These are phyloP conservation scores for Norana najaformis DNA, from an alignment of 2,888 invertebrate species.

Conservation along the genomic window DNA sequence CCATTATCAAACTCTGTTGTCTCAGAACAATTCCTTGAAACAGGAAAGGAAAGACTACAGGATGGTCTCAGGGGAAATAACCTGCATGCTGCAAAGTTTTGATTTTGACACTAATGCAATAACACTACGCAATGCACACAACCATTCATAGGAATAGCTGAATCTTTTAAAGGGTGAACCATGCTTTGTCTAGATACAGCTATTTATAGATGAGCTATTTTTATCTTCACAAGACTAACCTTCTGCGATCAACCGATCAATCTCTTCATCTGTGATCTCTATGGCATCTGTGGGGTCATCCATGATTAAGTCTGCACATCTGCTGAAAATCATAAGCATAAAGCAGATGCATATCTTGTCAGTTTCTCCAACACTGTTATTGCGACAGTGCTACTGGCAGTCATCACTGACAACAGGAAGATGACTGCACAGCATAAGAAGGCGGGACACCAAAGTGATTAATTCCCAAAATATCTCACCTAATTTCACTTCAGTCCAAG, in stretches of 20 bases:
- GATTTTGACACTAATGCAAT: background rate
- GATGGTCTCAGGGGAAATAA: background rate
- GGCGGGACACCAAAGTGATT: background rate
- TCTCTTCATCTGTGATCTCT: slow-evolving; percentile 18
- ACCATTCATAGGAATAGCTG: background rate
- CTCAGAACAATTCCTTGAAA: background rate
- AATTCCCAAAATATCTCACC: background rate
- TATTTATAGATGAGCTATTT: background rate
- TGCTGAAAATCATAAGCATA: background rate
- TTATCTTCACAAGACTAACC: background rate
- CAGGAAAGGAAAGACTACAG: background rate
- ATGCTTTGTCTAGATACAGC: background rate
- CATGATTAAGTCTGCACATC: background rate
- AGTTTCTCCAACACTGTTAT: background rate
- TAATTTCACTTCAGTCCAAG: background rate
- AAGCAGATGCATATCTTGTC: background rate
- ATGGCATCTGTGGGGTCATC: background rate
- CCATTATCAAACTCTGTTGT: no score
- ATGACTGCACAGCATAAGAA: background rate
- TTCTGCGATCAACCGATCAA: slow-evolving; percentile 8
- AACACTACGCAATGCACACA: background rate
- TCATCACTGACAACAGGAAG: background rate
- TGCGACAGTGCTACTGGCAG: background rate
- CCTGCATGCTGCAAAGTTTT: background rate
- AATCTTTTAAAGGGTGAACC: background rate